Conservation (phyloP, 1,140 invertebrate genomes). For the Drosophila watanabei region DNA sequence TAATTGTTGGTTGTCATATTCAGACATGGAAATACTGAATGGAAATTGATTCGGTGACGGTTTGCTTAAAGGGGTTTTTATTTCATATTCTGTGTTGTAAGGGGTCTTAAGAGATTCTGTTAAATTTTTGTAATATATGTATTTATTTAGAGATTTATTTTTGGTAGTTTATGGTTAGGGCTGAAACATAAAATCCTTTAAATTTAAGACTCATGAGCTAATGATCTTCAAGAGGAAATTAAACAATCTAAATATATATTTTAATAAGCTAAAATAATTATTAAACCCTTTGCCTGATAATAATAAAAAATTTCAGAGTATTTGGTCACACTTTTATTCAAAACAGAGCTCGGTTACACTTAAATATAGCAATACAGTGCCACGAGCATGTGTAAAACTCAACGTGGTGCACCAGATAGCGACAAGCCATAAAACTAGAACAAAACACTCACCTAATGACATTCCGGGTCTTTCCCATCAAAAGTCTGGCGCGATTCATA, state of each 20-base stretch:
- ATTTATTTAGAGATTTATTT: no score
- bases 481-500: constrained; percentile 81
- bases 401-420: constrained; percentile 26
- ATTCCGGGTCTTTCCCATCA: constrained; percentile 81
- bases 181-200: no score
- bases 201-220: no score
- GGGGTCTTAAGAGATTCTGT: not conserved
- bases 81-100: not conserved
- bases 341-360: not conserved
- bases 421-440: constrained; percentile 60
- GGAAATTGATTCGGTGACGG: constrained; percentile 11
- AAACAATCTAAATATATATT: not conserved
- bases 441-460: constrained; percentile 75
- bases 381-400: constrained; percentile 7
- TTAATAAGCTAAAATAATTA: not conserved
- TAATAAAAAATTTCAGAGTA: not conserved
- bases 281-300: not conserved
- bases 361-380: not conserved
- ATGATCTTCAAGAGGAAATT: not conserved
- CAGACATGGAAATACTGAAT: not conserved
- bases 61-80: constrained; percentile 5
- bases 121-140: not conserved
- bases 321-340: not conserved
- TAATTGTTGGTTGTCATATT: constrained; percentile 22
- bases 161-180: no score